These are phyloP conservation scores for Chymomyza amoena DNA, from an alignment of 2,888 invertebrate genomes.

Conservation along the genomic window DNA sequence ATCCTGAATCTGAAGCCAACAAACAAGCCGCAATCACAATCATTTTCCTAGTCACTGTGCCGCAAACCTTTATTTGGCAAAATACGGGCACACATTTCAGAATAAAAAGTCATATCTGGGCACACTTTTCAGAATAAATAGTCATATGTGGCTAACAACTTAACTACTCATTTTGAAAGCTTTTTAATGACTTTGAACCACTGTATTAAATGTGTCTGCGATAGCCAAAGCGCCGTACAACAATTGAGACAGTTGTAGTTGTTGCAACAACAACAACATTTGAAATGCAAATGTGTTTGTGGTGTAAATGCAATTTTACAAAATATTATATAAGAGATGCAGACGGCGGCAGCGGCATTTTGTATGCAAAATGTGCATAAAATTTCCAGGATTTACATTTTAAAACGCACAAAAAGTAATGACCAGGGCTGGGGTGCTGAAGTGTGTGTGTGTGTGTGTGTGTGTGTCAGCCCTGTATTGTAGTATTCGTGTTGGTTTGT, in stretches of 20 bases:
- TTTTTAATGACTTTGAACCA: background rate
- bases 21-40: too few species aligned
- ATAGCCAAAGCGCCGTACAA: constrained; percentile 9
- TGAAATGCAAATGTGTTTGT: constrained; percentile 71
- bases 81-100: too few species aligned
- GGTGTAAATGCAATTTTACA: constrained; percentile 72
- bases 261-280: constrained; percentile 48
- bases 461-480: too few species aligned
- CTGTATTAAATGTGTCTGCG: background rate
- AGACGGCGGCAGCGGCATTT: background rate
- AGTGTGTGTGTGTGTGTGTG: too few species aligned
- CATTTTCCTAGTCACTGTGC: too few species aligned
- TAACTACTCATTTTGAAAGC: background rate
- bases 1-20: too few species aligned
- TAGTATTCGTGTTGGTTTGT: constrained; percentile 19
- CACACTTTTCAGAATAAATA: too few species aligned
- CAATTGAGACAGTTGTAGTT: constrained; percentile 52
- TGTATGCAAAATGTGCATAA: constrained; percentile 61
- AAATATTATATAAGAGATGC: constrained; percentile 62
- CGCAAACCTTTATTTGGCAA: too few species aligned
- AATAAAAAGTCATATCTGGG: too few species aligned
- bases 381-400: constrained; percentile 69
- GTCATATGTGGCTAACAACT: too few species aligned
- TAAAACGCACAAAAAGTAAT: constrained; percentile 45
- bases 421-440: background rate